These are phyloP conservation scores for Lymantria monacha DNA, from an alignment of 2,888 invertebrate genomes.

Conservation along the genomic window DNA sequence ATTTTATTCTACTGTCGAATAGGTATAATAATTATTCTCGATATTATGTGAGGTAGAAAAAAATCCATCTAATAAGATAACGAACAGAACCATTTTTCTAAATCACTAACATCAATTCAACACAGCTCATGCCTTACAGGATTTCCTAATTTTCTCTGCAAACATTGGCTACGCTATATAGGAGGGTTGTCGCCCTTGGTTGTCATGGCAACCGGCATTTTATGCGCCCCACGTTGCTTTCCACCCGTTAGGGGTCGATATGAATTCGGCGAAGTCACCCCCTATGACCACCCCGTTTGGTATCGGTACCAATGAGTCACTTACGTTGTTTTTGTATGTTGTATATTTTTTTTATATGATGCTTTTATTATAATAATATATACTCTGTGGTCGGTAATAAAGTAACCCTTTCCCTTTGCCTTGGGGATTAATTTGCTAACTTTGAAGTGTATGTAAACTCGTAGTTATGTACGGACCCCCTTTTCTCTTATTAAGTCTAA, in stretches of 20 bases:
- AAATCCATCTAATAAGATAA: neutral
- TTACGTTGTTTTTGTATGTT: slow-evolving; percentile 15
- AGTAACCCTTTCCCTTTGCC: slow-evolving; percentile 1
- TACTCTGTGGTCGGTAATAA: neutral
- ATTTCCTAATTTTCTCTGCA: slow-evolving; percentile 41
- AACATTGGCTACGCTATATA: slow-evolving; percentile 26
- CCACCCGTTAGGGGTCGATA: slow-evolving; percentile 34
- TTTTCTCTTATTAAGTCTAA: slow-evolving; percentile 15
- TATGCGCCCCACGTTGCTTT: slow-evolving; percentile 62
- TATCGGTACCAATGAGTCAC: slow-evolving; percentile 34
- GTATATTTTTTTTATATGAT: slow-evolving; percentile 19
- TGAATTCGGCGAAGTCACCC: slow-evolving; percentile 53
- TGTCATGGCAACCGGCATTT: slow-evolving; percentile 66
- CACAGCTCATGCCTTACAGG: slow-evolving; percentile 27
- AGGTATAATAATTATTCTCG: too few relatives aligned
- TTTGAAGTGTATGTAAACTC: slow-evolving; percentile 13
- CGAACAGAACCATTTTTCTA: slow-evolving; percentile 6
- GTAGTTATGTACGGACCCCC: slow-evolving; percentile 17
- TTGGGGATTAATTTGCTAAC: slow-evolving; percentile 20
- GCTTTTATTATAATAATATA: slow-evolving; percentile 14
- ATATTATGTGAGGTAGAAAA: too few relatives aligned
- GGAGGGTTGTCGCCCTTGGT: slow-evolving; percentile 74
- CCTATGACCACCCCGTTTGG: slow-evolving; percentile 23
- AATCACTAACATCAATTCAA: slow-evolving; percentile 15
- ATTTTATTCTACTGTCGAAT: too few relatives aligned